Conservation (phyloP, 2,797 vertebrate genomes). For the Oceanodroma leucorhoa region DNA sequence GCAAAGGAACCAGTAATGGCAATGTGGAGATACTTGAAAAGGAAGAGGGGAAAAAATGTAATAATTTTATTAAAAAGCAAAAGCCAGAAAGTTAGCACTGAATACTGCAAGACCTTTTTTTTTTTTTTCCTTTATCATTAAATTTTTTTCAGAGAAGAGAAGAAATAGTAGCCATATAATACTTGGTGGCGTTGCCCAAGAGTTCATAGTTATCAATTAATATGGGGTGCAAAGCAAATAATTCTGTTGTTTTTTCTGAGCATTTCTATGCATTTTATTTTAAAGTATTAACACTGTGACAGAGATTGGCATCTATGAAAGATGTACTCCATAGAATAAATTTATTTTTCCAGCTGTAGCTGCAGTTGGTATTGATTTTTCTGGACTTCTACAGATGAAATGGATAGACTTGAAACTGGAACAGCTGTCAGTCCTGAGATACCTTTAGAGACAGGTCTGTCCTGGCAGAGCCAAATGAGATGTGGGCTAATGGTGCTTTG, state of each 20-base stretch:
- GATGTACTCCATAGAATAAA: background rate
- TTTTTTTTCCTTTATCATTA: background rate
- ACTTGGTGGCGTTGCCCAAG: background rate
- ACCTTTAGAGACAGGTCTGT: background rate
- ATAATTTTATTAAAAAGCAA: background rate
- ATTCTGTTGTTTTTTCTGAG: background rate
- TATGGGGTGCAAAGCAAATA: background rate
- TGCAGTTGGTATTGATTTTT: background rate
- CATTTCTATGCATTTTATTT: background rate
- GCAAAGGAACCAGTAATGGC: background rate
- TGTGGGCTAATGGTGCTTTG: background rate
- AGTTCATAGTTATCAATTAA: background rate
- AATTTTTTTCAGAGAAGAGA: background rate
- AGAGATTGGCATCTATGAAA: background rate
- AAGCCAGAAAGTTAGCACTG: background rate
- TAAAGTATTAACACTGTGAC: background rate
- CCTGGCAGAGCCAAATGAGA: background rate
- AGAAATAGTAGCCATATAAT: background rate
- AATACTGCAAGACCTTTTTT: background rate
- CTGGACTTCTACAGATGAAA: background rate
- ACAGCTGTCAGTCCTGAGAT: background rate
- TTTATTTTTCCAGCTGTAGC: background rate
- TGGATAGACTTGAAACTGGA: background rate
- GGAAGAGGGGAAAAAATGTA: background rate
- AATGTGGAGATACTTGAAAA: background rate